A percentile compares a stretch with the other conserved stretches of the same genome.
phyloP scores from a whole-genome alignment of 1,140 invertebrate genomes.

The Heliconius nattereri region DNA sequence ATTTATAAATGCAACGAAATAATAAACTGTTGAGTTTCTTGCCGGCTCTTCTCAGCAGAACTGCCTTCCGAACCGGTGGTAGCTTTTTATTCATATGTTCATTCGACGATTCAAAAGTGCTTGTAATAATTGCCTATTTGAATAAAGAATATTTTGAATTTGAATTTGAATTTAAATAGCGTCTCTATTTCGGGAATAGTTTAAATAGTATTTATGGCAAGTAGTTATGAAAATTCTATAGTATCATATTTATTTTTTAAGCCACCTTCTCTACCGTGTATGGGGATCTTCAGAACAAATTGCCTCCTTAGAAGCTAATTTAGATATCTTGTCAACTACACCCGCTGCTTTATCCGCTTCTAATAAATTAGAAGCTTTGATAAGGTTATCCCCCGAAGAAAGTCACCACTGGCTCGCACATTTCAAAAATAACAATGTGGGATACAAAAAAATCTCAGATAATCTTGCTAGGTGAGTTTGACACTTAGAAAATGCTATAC shows the following conservation, averaged over 20 bases:
- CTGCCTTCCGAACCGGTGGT: too few relatives aligned
- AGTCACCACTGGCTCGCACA: constrained; percentile 61
- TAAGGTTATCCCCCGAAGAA: constrained; percentile 62
- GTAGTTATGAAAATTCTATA: background rate
- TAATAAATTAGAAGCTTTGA: constrained; percentile 58
- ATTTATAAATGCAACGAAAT: too few relatives aligned
- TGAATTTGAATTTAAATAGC: too few relatives aligned
- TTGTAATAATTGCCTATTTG: too few relatives aligned
- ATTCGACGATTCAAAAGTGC: too few relatives aligned
- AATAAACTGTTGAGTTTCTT: too few relatives aligned
- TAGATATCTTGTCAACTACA: constrained; percentile 63
- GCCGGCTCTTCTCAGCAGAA: too few relatives aligned
- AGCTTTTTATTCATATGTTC: too few relatives aligned
- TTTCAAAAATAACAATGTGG: constrained; percentile 55
- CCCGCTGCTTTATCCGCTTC: constrained; percentile 51
- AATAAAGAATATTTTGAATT: too few relatives aligned
- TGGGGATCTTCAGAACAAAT: constrained; percentile 53
- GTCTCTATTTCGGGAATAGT: too few relatives aligned
- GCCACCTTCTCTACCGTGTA: constrained; percentile 63
- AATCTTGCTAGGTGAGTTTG: constrained; percentile 69
- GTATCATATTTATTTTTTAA: constrained; percentile 29
- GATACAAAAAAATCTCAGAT: constrained; percentile 57
- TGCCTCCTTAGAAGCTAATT: constrained; percentile 48
- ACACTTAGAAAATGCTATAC: background rate
- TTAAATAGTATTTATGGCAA: too few relatives aligned